Conservation (phyloP, 1,140 invertebrate genomes). For the Plodia interpunctella region DNA sequence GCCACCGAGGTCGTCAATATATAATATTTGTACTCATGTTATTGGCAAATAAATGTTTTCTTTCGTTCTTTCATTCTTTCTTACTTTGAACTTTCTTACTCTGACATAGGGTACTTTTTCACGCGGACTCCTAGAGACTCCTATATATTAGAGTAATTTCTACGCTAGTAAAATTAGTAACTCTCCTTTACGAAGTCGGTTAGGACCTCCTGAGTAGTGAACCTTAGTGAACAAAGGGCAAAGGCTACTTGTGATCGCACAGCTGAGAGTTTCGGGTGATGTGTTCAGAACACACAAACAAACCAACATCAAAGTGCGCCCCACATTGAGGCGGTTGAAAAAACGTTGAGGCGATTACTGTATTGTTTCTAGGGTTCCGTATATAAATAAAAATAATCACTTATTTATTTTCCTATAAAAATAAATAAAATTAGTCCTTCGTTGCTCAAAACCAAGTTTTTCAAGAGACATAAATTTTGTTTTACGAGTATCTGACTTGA, state of each 20-base stretch:
- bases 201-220: not conserved
- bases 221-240: not conserved
- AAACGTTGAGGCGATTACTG: not conserved
- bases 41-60: too few species aligned
- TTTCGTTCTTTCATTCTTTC: too few species aligned
- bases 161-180: not conserved
- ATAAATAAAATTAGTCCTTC: too few species aligned
- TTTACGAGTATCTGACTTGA: too few species aligned
- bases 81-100: too few species aligned
- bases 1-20: too few species aligned
- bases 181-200: too few species aligned
- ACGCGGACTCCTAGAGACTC: not conserved
- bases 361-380: not conserved
- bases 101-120: too few species aligned
- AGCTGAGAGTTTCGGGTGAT: not conserved
- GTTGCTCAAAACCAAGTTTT: too few species aligned
- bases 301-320: constrained; percentile 1
- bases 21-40: too few species aligned
- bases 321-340: not conserved
- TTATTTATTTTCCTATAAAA: too few species aligned
- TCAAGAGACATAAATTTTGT: too few species aligned
- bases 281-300: not conserved
- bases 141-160: not conserved
- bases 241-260: not conserved
- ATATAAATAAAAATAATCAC: not conserved